Percentiles rank a stretch among this genome's conserved stretches.
Evolutionary conservation across 2,797 vertebrate genomes (phyloP).

Genomic region (Molossus alvarezi): DNA sequence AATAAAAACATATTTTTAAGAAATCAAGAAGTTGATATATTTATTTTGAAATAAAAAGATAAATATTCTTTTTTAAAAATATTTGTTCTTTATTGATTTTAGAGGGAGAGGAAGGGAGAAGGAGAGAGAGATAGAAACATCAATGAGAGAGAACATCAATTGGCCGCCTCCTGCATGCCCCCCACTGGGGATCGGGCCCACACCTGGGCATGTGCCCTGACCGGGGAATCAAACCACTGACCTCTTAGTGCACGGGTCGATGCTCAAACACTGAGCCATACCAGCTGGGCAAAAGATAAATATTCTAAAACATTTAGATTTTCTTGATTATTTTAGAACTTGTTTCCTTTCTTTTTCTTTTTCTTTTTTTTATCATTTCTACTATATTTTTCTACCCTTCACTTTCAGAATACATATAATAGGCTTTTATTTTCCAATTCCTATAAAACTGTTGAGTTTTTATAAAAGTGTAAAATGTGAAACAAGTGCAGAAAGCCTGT

Average conservation of each 20-base stretch:
- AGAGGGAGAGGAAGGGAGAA: too few species aligned
- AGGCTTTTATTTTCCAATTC: neutral
- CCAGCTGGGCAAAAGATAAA: neutral
- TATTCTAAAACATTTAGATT: conserved; percentile 65
- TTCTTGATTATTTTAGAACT: conserved; percentile 56
- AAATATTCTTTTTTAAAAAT: conserved; percentile 31
- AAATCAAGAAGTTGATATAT: neutral
- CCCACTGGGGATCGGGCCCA: too few species aligned
- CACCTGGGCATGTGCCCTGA: too few species aligned
- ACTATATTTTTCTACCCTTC: conserved; percentile 66
- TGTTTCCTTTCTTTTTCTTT: neutral
- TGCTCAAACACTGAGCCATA: too few species aligned
- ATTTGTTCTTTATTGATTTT: too few species aligned
- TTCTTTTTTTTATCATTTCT: neutral
- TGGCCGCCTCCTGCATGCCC: too few species aligned
- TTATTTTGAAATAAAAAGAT: conserved; percentile 60
- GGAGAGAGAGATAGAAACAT: too few species aligned
- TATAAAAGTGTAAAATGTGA: conserved; percentile 87
- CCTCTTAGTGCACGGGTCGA: too few species aligned
- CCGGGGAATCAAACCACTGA: too few species aligned
- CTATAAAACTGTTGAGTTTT: conserved; percentile 82
- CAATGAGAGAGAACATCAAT: too few species aligned
- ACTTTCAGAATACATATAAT: conserved; percentile 73
- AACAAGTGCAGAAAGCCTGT: conserved; percentile 85
- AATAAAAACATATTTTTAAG: too few species aligned